These are phyloP conservation scores for Hipposideros armiger DNA, from an alignment of 2,113 vertebrate genomes.

Conservation along the genomic window DNA sequence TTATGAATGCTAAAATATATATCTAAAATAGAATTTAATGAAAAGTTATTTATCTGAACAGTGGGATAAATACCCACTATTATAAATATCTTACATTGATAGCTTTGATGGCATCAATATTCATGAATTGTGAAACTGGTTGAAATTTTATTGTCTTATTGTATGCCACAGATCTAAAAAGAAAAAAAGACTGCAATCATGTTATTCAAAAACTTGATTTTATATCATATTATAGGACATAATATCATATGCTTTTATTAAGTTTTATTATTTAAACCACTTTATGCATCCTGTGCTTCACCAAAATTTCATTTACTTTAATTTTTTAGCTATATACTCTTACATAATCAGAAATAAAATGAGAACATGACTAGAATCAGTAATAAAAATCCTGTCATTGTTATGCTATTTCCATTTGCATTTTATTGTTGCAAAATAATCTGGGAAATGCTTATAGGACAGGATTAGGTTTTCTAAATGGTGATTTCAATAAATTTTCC, in stretches of 20 bases:
- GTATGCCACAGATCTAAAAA: background rate
- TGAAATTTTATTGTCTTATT: constrained; percentile 37
- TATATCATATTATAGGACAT: background rate
- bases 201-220: background rate
- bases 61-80: background rate
- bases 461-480: background rate
- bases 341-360: background rate
- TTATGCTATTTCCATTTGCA: background rate
- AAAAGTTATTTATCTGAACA: constrained; percentile 30
- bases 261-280: background rate
- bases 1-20: background rate
- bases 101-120: constrained; percentile 3
- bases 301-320: background rate
- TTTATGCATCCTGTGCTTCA: background rate
- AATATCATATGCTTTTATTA: background rate
- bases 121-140: background rate
- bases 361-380: background rate
- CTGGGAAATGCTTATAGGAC: background rate
- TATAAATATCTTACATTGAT: constrained; percentile 19
- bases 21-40: background rate
- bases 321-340: background rate
- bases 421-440: background rate
- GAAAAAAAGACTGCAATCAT: background rate
- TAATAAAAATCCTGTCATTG: background rate
- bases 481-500: background rate